Conservation (phyloP, 2,797 vertebrate species). For the Pelodytes ibericus region DNA sequence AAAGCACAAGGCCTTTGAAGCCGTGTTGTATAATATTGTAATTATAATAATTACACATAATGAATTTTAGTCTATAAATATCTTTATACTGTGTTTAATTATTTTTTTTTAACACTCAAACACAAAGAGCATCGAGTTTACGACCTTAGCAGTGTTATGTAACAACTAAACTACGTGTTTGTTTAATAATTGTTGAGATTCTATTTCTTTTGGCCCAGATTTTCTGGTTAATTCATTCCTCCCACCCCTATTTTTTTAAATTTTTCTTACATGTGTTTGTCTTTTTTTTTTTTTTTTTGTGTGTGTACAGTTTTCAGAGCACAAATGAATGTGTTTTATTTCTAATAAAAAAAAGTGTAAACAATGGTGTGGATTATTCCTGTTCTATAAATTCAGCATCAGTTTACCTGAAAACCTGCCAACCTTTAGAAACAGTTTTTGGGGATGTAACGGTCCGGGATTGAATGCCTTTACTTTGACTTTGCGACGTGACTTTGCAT, state of each 20-base stretch:
- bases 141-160: slow-evolving; percentile 63
- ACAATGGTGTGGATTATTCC: slow-evolving; percentile 43
- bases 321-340: slow-evolving; percentile 97
- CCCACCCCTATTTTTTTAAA: too few species aligned
- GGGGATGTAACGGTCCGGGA: too few species aligned
- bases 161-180: slow-evolving; percentile 65
- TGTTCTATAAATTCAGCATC: slow-evolving; percentile 23
- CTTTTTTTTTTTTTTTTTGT: too few species aligned
- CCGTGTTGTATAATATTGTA: slow-evolving; percentile 91
- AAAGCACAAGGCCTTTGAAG: slow-evolving; percentile 90
- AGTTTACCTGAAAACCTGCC: not conserved
- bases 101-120: slow-evolving; percentile 56
- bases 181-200: slow-evolving; percentile 73
- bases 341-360: slow-evolving; percentile 88
- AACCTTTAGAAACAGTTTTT: too few species aligned
- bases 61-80: slow-evolving; percentile 91
- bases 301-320: slow-evolving; percentile 97
- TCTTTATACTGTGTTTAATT: slow-evolving; percentile 87
- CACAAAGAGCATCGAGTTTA: slow-evolving; percentile 43
- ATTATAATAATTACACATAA: slow-evolving; percentile 90
- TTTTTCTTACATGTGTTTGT: slow-evolving; percentile 52
- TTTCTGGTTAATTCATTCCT: slow-evolving; percentile 28
- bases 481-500: too few species aligned
- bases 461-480: too few species aligned
- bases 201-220: slow-evolving; percentile 61